phyloP scores from a whole-genome alignment of 2,113 vertebrate genomes.

The Gymnarchus niloticus region DNA sequence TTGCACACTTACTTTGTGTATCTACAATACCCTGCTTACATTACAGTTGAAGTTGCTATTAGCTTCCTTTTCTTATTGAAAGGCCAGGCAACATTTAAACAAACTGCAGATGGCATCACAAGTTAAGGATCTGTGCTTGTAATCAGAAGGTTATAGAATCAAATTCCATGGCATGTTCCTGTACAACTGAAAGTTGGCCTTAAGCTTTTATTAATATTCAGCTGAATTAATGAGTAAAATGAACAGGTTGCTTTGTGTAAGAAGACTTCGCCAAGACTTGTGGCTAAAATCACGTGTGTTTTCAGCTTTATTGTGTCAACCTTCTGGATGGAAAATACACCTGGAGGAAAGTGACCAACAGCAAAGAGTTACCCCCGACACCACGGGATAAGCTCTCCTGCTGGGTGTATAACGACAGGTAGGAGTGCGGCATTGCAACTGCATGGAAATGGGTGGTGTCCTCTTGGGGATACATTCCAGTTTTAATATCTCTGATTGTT shows the following conservation, averaged over 20 bases:
- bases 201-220: neutral
- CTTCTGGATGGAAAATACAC: constrained; percentile 71
- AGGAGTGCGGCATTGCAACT: constrained; percentile 5
- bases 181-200: neutral
- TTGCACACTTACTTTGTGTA: neutral
- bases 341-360: constrained; percentile 75
- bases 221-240: neutral
- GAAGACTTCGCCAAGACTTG: neutral
- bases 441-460: neutral
- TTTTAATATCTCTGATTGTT: neutral
- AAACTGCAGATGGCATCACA: neutral
- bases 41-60: neutral
- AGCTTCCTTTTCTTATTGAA: neutral
- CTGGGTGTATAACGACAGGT: constrained; percentile 87
- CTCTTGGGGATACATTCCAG: neutral
- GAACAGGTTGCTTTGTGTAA: neutral
- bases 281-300: constrained; percentile 33
- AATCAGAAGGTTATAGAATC: neutral
- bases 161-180: neutral
- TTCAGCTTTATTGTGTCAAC: constrained; percentile 81
- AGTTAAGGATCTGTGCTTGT: constrained; percentile 7
- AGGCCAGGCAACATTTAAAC: neutral
- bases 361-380: constrained; percentile 75
- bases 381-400: constrained; percentile 89
- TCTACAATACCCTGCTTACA: neutral